Percentiles rank a stretch among this genome's conserved stretches.
phyloP scores from a whole-genome alignment of 2,113 vertebrate genomes.

The Brevimyrus niger region DNA sequence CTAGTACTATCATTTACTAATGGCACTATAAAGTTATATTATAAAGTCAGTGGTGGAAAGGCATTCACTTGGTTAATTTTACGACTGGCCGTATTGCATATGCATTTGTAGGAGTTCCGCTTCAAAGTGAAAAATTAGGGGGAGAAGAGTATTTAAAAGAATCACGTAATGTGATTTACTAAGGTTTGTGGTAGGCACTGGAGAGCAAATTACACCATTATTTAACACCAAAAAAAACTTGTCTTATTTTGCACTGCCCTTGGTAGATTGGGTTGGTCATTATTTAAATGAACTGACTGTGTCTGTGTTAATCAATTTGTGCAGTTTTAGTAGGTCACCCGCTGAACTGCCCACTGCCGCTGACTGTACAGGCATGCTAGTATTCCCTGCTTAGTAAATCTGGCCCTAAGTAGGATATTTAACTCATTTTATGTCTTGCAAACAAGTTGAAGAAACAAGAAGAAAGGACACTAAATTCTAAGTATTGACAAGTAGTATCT shows the following conservation, averaged over 20 bases:
- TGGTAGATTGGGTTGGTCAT: neutral
- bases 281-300: neutral
- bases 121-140: neutral
- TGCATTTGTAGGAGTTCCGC: neutral
- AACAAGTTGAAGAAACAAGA: neutral
- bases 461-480: neutral
- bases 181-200: neutral
- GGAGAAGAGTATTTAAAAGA: neutral
- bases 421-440: neutral
- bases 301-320: neutral
- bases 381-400: neutral
- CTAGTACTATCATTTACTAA: neutral
- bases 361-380: neutral
- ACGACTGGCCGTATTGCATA: neutral
- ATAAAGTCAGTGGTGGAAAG: neutral
- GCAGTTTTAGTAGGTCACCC: neutral
- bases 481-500: neutral
- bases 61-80: neutral
- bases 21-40: neutral
- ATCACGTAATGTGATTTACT: neutral
- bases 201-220: neutral
- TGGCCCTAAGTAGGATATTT: neutral
- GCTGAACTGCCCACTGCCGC: neutral
- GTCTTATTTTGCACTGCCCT: neutral
- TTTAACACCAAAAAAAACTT: neutral